Evolutionary conservation across 2,888 invertebrate species (phyloP), one percentile per base, ranked within the genome.

Genomic region (Stenoptilia bipunctidactyla): DNA sequence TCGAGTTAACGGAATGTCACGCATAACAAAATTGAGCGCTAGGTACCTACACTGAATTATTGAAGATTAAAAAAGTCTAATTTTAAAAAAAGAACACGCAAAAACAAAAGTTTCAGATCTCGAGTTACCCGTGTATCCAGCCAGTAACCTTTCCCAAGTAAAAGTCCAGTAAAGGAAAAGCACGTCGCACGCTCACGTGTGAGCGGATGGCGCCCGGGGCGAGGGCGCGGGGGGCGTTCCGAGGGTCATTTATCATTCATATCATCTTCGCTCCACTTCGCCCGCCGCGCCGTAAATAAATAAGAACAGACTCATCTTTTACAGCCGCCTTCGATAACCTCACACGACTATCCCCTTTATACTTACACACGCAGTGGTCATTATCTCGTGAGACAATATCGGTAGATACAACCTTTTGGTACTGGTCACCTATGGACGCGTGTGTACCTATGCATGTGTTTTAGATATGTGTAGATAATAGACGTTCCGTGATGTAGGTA

Each of bases 211-310:
- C 52, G 51, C 41, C 2, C n/a, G 47, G 38, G 45, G 42, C 50
- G 54, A 53, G 51, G 50, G 49, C 45, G 52, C 47, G 50, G 53
- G 55, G 62, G 56, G 55, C 58, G 69, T 62, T 70, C 69, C 59
- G 72, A 72, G 82, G 83, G 82, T 83, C 83, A 83, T 83, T 83
- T 83, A 83, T 83, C 83, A 83, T 83, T 83, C 82, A 83, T 83
- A 83, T 83, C 83, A 83, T 83, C 83, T 83, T 82, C 82, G 83
- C 83, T 83, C 83, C 79, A 83, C 82, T 83, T 82, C 83, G 82
- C 80, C 82, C 83, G 80, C 80, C 82, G 79, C 80, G 74, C 71
- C 76, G 80, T 83, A 83, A 83, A 83, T 83, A 83, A 83, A 83
- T 82, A 83, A 82, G 82, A 80, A 83, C 82, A 82, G 80, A 75